Conservation (phyloP, 2,797 vertebrate species). For the Setipinna tenuifilis region DNA sequence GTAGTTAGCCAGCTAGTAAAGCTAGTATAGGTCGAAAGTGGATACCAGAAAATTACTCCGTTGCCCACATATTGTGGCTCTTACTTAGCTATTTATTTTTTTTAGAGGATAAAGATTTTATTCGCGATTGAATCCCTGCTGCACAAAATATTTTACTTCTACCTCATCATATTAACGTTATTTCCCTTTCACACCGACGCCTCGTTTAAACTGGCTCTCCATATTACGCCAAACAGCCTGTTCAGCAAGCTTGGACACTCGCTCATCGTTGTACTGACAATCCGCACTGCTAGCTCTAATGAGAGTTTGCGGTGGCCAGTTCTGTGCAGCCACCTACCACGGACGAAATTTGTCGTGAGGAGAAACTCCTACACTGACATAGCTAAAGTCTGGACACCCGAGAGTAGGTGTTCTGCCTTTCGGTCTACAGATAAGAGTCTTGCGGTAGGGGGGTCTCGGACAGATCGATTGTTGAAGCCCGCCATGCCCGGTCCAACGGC, state of each 20-base stretch:
- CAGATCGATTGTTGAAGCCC: conserved; percentile 70
- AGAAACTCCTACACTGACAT: conserved; percentile 54
- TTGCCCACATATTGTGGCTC: conserved; percentile 9
- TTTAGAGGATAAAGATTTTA: background rate
- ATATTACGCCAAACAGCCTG: conserved; percentile 61
- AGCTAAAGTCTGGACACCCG: conserved; percentile 52
- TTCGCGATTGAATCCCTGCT: conserved; percentile 15
- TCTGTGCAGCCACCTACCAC: conserved; percentile 52
- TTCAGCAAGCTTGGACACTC: conserved; percentile 69
- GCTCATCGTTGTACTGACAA: conserved; percentile 66
- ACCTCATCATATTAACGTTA: conserved; percentile 23
- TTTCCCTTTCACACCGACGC: background rate
- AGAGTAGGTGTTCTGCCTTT: conserved; percentile 64
- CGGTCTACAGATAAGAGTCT: conserved; percentile 61
- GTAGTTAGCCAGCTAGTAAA: conserved; percentile 21
- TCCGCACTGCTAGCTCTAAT: conserved; percentile 64
- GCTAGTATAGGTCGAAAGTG: conserved; percentile 19
- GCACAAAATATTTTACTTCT: conserved; percentile 26
- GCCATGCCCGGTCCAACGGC: conserved; percentile 95
- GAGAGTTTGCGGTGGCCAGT: conserved; percentile 55
- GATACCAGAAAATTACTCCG: background rate
- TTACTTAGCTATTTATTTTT: background rate
- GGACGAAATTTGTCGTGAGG: conserved; percentile 57
- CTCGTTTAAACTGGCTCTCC: conserved; percentile 51
- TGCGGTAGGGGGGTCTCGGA: conserved; percentile 61